Conservation (phyloP, 2,797 vertebrate species). For the Pristis pectinata region DNA sequence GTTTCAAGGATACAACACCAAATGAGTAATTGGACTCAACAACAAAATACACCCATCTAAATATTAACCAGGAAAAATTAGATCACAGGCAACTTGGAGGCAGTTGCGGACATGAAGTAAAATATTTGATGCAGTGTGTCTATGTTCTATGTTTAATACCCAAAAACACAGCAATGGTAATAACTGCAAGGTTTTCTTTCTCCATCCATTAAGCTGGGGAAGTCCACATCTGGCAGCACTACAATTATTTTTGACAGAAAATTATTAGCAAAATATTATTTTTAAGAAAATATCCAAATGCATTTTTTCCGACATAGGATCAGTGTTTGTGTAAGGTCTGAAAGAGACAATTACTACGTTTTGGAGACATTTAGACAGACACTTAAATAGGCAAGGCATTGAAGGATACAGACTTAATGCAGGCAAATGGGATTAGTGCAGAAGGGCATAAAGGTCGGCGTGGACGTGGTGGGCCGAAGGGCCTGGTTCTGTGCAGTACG, state of each 20-base stretch:
- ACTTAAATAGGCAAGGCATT: too few relatives aligned
- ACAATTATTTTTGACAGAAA: background rate
- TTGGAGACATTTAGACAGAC: too few relatives aligned
- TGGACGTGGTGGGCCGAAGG: too few relatives aligned
- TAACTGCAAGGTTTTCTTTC: background rate
- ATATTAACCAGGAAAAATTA: background rate
- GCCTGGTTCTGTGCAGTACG: too few relatives aligned
- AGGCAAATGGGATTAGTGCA: too few relatives aligned
- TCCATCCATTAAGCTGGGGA: too few relatives aligned
- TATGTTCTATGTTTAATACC: too few relatives aligned
- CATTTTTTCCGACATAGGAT: background rate
- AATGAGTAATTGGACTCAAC: background rate
- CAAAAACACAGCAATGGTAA: background rate
- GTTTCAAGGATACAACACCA: background rate
- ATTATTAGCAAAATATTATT: background rate
- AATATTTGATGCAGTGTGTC: background rate
- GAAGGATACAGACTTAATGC: too few relatives aligned
- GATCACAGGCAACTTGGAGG: background rate
- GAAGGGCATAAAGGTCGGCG: too few relatives aligned
- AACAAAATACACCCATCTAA: background rate
- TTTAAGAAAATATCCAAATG: background rate
- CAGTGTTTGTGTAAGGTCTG: background rate
- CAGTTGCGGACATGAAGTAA: background rate
- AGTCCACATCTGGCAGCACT: background rate
- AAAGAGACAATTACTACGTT: too few relatives aligned